Evolutionary conservation across 2,888 invertebrate genomes (phyloP).

Genomic region (Polymixis lichenea): DNA sequence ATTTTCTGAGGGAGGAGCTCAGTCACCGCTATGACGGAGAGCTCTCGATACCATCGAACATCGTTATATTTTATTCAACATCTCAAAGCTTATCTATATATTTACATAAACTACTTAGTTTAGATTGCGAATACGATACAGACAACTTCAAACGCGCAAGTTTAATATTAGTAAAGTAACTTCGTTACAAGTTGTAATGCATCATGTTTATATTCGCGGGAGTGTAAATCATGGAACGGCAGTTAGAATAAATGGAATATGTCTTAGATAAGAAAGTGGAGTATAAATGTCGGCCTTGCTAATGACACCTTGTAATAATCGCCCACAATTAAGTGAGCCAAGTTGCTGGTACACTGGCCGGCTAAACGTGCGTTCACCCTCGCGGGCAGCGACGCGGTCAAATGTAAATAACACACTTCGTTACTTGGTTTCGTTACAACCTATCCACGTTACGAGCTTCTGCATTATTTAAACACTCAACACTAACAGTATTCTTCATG

Average conservation of each 20-base stretch:
- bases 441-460: slow-evolving; percentile 24
- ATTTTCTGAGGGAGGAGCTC: slow-evolving; percentile 59
- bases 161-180: slow-evolving; percentile 38
- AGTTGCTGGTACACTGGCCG: slow-evolving; percentile 58
- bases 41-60: slow-evolving; percentile 49
- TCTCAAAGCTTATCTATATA: slow-evolving; percentile 52
- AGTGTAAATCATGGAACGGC: slow-evolving; percentile 55
- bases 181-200: slow-evolving; percentile 19
- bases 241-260: slow-evolving; percentile 53
- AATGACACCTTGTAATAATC: slow-evolving; percentile 67
- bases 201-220: slow-evolving; percentile 25
- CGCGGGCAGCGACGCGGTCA: slow-evolving; percentile 52
- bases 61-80: slow-evolving; percentile 56
- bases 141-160: slow-evolving; percentile 19
- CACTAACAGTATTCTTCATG: slow-evolving; percentile 54
- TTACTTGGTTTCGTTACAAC: slow-evolving; percentile 40
- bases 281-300: slow-evolving; percentile 65
- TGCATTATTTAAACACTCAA: slow-evolving; percentile 61
- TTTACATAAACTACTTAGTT: slow-evolving; percentile 55
- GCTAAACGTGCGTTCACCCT: slow-evolving; percentile 63
- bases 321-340: slow-evolving; percentile 63
- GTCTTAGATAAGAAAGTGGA: slow-evolving; percentile 61
- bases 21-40: slow-evolving; percentile 43
- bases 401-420: slow-evolving; percentile 62
- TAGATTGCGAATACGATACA: slow-evolving; percentile 44